Percentiles rank a stretch among this genome's conserved stretches.
These are phyloP conservation scores for Uropetala carovei DNA, from an alignment of 2,888 invertebrate species.

Conservation along the genomic window DNA sequence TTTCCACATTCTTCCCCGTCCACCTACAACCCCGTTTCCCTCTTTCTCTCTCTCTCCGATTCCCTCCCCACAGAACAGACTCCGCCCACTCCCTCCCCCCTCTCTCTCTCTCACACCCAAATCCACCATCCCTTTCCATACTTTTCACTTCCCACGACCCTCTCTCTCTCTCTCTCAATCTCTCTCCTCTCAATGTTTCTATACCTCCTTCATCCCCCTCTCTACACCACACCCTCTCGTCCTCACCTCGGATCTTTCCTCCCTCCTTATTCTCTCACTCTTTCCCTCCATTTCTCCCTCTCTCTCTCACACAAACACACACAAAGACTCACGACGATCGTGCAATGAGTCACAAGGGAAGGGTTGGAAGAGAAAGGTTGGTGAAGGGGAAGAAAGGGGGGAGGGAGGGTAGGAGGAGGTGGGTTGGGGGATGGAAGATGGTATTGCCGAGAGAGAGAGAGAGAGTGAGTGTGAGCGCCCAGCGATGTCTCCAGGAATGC, in stretches of 20 bases:
- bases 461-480: neutral
- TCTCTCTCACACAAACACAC: constrained; percentile 25
- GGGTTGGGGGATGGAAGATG: neutral
- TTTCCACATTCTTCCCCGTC: neutral
- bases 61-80: neutral
- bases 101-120: neutral
- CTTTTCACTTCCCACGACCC: constrained; percentile 29
- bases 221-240: neutral
- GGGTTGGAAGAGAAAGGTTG: neutral
- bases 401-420: neutral
- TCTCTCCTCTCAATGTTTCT: neutral
- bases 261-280: neutral
- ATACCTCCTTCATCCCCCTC: neutral
- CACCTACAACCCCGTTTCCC: neutral
- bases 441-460: neutral
- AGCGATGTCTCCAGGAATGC: constrained; percentile 47
- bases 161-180: neutral
- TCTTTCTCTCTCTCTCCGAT: neutral
- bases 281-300: neutral
- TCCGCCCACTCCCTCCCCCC: constrained; percentile 40
- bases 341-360: constrained; percentile 56
- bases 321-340: constrained; percentile 51
- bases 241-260: neutral
- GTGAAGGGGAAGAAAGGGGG: neutral
- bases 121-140: neutral